Evolutionary conservation across 2,888 invertebrate genomes (phyloP).

Genomic region (Troilus luridus): DNA sequence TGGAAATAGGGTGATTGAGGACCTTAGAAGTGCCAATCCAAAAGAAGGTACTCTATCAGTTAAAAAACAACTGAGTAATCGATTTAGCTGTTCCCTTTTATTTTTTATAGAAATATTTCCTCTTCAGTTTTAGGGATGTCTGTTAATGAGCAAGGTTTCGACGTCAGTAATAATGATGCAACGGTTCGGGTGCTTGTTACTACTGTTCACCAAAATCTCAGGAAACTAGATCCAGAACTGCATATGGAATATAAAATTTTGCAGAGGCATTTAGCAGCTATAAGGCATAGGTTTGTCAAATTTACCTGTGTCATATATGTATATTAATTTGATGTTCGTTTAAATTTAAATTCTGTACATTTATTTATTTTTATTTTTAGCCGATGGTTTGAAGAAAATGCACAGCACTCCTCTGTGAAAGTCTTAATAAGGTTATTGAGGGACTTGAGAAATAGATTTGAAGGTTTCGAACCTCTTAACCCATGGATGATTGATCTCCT

Average conservation of each 20-base stretch:
- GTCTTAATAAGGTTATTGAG: constrained; percentile 93
- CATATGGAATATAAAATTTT: constrained; percentile 79
- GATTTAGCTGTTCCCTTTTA: background rate
- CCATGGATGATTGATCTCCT: constrained; percentile 98
- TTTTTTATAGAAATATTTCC: constrained; percentile 10
- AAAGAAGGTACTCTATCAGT: constrained; percentile 70
- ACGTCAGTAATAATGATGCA: constrained; percentile 87
- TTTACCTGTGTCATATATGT: background rate
- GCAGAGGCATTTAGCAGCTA: constrained; percentile 92
- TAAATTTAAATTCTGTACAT: background rate
- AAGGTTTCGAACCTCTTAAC: constrained; percentile 90
- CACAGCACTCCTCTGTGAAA: constrained; percentile 96
- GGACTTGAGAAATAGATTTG: constrained; percentile 90
- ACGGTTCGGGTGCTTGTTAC: constrained; percentile 92
- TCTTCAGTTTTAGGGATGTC: constrained; percentile 66
- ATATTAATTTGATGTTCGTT: background rate
- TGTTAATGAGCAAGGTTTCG: constrained; percentile 83
- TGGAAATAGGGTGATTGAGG: constrained; percentile 88
- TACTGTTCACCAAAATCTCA: constrained; percentile 93
- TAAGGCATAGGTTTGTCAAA: constrained; percentile 79
- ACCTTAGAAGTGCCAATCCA: constrained; percentile 82
- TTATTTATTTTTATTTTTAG: constrained; percentile 68
- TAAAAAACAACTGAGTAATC: background rate
- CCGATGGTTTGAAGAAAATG: constrained; percentile 98
- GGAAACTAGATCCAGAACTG: constrained; percentile 91